These are phyloP conservation scores for Ptilorrhoa leucosticta DNA, from an alignment of 2,113 vertebrate genomes.

Conservation along the genomic window DNA sequence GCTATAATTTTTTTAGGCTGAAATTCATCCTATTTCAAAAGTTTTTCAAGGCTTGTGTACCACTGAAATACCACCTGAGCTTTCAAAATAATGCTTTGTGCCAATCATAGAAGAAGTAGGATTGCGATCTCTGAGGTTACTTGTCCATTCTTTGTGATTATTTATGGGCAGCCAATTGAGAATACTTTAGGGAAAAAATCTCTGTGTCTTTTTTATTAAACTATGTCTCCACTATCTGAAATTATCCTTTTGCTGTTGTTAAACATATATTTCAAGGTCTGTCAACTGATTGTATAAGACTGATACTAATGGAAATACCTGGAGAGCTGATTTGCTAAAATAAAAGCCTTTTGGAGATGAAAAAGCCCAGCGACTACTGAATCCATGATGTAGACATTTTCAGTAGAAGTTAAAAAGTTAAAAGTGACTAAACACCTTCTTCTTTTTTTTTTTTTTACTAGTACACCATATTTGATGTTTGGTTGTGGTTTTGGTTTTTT, in stretches of 20 bases:
- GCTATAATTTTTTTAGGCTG: not conserved
- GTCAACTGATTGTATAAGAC: not conserved
- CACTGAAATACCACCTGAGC: not conserved
- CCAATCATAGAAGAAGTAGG: not conserved
- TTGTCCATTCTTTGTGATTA: not conserved
- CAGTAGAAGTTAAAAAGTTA: not conserved
- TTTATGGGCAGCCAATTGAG: not conserved
- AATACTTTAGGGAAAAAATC: not conserved
- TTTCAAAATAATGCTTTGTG: not conserved
- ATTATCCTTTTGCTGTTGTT: not conserved
- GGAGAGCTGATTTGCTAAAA: not conserved
- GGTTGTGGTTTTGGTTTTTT: fast-evolving
- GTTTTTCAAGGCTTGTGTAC: not conserved
- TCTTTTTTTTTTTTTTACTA: not conserved
- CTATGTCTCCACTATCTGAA: not conserved
- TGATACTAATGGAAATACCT: not conserved
- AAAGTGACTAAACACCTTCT: not conserved
- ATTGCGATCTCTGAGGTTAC: not conserved
- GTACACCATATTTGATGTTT: fast-evolving
- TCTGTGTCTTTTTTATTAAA: not conserved
- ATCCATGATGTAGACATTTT: not conserved
- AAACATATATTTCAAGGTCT: not conserved
- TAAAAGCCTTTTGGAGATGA: not conserved
- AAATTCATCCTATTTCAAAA: not conserved
- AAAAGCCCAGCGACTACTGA: not conserved